These are phyloP conservation scores for Mallotus villosus DNA, from an alignment of 2,797 vertebrate genomes.

Conservation along the genomic window DNA sequence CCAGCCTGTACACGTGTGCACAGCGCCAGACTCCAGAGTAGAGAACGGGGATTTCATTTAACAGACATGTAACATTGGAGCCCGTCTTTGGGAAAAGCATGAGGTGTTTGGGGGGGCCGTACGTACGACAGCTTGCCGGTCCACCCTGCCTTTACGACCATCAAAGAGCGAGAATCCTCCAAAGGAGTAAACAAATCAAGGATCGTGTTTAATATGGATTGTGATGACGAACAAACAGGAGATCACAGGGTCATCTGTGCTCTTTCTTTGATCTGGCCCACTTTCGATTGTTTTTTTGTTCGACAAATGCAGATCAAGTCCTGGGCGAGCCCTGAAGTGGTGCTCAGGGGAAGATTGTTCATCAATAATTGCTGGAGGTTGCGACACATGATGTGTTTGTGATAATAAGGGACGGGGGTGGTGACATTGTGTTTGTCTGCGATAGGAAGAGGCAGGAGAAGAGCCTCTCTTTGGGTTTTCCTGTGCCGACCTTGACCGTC, in stretches of 20 bases:
- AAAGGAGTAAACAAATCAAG: not conserved
- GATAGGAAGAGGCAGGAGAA: constrained; percentile 34
- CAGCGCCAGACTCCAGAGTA: constrained; percentile 28
- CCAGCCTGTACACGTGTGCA: constrained; percentile 35
- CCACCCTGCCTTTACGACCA: no score
- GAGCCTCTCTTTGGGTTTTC: constrained; percentile 24
- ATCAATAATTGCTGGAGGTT: not conserved
- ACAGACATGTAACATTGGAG: not conserved
- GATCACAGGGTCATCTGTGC: not conserved
- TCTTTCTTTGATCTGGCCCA: constrained; percentile 6
- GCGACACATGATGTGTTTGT: not conserved
- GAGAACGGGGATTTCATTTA: constrained; percentile 16
- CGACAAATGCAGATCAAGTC: constrained; percentile 43
- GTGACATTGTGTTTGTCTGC: constrained; percentile 12
- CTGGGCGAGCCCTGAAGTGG: not conserved
- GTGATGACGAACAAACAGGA: not conserved
- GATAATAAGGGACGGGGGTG: constrained; percentile 10
- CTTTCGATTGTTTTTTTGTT: constrained; percentile 21
- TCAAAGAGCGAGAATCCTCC: no score
- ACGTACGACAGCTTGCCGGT: no score
- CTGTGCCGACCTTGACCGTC: constrained; percentile 26
- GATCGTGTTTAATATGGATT: no score
- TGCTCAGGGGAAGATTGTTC: not conserved
- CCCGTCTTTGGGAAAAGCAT: constrained; percentile 15
- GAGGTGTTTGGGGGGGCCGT: no score